These are phyloP conservation scores for Hesperophylax magnus DNA, from an alignment of 1,140 invertebrate genomes.

Conservation along the genomic window DNA sequence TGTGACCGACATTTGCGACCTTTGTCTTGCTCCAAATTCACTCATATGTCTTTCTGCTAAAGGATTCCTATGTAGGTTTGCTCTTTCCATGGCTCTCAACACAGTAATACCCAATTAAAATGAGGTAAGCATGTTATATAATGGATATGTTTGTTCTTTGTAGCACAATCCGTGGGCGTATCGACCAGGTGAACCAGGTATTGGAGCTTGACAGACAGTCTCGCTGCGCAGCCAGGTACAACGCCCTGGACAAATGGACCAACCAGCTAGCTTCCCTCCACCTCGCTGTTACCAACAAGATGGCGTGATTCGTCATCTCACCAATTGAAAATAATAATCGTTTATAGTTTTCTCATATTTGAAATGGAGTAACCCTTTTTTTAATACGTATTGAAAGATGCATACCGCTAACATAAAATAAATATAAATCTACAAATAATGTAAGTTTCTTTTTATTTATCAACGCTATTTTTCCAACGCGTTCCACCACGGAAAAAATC, in stretches of 20 bases:
- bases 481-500: too few species aligned
- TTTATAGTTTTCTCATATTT: background rate
- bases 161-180: constrained; percentile 96
- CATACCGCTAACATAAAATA: background rate
- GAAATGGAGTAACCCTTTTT: background rate
- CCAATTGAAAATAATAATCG: background rate
- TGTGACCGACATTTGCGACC: too few species aligned
- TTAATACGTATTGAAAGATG: background rate
- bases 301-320: constrained; percentile 75
- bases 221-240: constrained; percentile 88
- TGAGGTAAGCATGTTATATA: too few species aligned
- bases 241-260: constrained; percentile 97
- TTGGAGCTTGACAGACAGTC: constrained; percentile 89
- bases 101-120: too few species aligned
- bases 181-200: constrained; percentile 97
- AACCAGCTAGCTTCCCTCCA: constrained; percentile 91
- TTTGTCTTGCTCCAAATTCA: too few species aligned
- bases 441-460: background rate
- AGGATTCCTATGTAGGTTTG: too few species aligned
- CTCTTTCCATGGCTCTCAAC: too few species aligned
- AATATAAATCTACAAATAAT: constrained; percentile 8
- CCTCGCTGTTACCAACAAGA: constrained; percentile 90
- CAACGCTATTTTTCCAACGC: background rate
- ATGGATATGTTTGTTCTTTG: background rate
- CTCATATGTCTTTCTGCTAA: too few species aligned